Base-by-base conservation (phyloP, 2,113 vertebrate species). In the Pteronura brasiliensis region DNA sequence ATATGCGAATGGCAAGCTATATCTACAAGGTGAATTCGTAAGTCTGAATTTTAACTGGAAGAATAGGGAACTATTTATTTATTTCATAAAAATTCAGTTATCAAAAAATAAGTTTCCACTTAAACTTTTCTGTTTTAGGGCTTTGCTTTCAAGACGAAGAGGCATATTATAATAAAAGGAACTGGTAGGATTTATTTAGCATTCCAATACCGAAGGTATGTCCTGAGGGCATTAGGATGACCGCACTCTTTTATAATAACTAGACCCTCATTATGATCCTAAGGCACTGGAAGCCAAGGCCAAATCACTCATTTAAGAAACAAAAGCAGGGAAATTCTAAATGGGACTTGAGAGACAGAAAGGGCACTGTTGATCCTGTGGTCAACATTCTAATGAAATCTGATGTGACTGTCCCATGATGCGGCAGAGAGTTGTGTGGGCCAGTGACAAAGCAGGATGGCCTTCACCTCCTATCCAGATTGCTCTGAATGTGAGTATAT, bases 111-210 rank as follows among this genome's bases (percentile, higher is more conserved):
- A 88, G 65, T 79, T 52, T 27, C 4, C 25, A 82, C 20, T 65
- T 76, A 71, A 69, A 61, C 3, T 23, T 29, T 97, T 59, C 59
- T 27, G 47, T 55, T 89, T 88, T 2, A 39, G 29, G 31, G 20
- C 6, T 93, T 88, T 82, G 49, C 25, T 93, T 95, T 95, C n/a
- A 95, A 91, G 72, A 39, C 80, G 44, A 97, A 29, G 27, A 95
- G n/a, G 8, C 9, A 42, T 14, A 31, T 91, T 31, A 67, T 8
- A 42, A 91, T 77, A 81, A 87, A 95, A 81, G 44, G 39, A 90
- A 87, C 1, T 39, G 8, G 27, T 71, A 44, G 6, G 12, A 9
- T 63, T 88, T 93, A 85, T 57, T 85, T n/a, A 80, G 65, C 21
- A 77, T 90, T 14, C 39, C 25, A 44, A 21, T 80, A 29, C 85